Conservation (phyloP, 2,888 invertebrate genomes). For the Aphodius sticticus region DNA sequence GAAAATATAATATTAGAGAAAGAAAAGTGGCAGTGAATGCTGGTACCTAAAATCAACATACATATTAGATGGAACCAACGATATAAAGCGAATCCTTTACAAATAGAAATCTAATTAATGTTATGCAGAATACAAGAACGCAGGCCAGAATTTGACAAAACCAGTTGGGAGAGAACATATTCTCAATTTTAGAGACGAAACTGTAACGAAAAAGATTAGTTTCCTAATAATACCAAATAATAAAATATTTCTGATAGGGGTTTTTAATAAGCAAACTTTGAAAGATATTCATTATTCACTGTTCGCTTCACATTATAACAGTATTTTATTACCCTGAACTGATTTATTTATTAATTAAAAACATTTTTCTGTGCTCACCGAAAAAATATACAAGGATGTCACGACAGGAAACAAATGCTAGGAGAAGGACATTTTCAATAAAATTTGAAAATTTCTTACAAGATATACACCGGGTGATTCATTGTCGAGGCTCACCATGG, state of each 20-base stretch:
- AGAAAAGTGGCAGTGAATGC: slow-evolving; percentile 9
- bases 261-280: no score
- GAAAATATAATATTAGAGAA: slow-evolving; percentile 23
- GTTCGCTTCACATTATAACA: no score
- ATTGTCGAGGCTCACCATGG: no score
- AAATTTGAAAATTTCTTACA: no score
- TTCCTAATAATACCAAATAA: not conserved
- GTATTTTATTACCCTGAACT: no score
- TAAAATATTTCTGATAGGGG: not conserved
- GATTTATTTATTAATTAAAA: no score
- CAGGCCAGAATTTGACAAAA: slow-evolving; percentile 25
- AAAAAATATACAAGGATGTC: no score
- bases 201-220: slow-evolving; percentile 12
- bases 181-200: slow-evolving; percentile 24
- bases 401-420: no score
- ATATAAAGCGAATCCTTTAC: slow-evolving; percentile 13
- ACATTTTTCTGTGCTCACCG: no score
- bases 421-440: no score
- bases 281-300: no score
- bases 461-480: no score
- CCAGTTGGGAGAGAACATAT: slow-evolving; percentile 24
- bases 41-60: slow-evolving; percentile 4
- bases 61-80: not conserved
- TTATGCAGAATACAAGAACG: slow-evolving; percentile 19
- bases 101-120: slow-evolving; percentile 15